Evolutionary conservation across 2,797 vertebrate genomes (phyloP), one percentile per base, ranked within the genome.

Genomic region (Crocodylus rhombifer): DNA sequence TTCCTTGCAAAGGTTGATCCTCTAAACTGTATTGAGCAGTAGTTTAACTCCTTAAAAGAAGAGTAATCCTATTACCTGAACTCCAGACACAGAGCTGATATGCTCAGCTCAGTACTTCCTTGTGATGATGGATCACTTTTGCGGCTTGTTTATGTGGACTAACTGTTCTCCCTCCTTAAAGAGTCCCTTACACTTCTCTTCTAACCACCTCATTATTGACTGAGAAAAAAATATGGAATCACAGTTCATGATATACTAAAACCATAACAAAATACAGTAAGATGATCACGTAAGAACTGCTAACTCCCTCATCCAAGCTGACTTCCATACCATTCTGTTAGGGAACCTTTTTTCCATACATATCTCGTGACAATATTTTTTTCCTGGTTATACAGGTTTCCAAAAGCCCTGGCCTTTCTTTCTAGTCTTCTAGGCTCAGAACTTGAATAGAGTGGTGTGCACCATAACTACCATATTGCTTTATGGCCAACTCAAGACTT

Each of bases 291-390:
- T 71, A 71, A 28, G 62, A 75, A 77, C 58, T 0, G 1, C 88
- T 76, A 42, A 81, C 57, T 5, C 58, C 64, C 87, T 63, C 63
- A 4, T 16, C 74, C 85, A 1, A 0, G 3, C 82, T 57, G 79
- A 79, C 14, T 0, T 26, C 7, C 63, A 75, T 26, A 20, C 25
- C 4, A 14, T 5, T 56, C 7, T 36, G 20, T 0, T n/a, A 36
- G 33, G 91, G 58, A 77, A 82, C 13, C 18, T 26, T 25, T 33
- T 23, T 36, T 62, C 26, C 36, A 71, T 42, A 42, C 81, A 76
- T 82, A 87, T 75, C 42, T 76, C 1, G 25, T 21, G 67, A 15
- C 4, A 42, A 65, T 42, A 42, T 2, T 4, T n/a, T 2, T 36
- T 73, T 5, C 2, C 4, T 33, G 73, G 75, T 0, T 7, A 69